These are phyloP conservation scores for Odontophorus gujanensis DNA, from an alignment of 2,113 vertebrate species.

Conservation along the genomic window DNA sequence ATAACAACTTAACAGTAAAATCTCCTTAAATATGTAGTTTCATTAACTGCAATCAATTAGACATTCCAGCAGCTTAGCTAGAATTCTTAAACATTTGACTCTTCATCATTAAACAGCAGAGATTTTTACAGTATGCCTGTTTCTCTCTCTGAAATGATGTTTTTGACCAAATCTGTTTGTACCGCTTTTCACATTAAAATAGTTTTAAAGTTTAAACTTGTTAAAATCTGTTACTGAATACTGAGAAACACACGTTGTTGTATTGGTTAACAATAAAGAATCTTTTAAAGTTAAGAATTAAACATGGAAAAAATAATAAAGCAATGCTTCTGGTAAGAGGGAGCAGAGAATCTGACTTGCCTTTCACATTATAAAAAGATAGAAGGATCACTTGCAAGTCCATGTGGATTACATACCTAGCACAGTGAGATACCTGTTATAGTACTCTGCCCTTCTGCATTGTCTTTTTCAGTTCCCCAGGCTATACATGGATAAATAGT, in stretches of 20 bases:
- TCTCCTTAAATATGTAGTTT: background rate
- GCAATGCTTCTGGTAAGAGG: background rate
- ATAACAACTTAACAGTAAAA: background rate
- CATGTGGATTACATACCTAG: background rate
- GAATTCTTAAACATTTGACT: background rate
- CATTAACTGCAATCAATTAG: background rate
- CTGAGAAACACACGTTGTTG: background rate
- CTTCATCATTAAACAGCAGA: background rate
- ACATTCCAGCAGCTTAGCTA: background rate
- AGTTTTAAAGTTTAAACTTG: background rate
- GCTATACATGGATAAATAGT: background rate
- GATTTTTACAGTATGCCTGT: background rate
- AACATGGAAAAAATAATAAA: background rate
- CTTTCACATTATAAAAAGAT: background rate
- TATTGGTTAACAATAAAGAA: background rate
- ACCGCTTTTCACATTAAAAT: background rate
- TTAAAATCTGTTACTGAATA: background rate
- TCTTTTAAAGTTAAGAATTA: background rate
- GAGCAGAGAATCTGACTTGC: background rate
- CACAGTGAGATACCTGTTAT: background rate
- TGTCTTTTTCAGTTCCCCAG: background rate
- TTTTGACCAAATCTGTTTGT: background rate
- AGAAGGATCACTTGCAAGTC: background rate
- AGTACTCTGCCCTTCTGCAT: background rate
- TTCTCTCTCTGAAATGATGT: background rate